A percentile compares a stretch with the other conserved stretches of the same genome.
These are phyloP conservation scores for Heliconius nattereri DNA, from an alignment of 1,140 invertebrate species.

Conservation along the genomic window DNA sequence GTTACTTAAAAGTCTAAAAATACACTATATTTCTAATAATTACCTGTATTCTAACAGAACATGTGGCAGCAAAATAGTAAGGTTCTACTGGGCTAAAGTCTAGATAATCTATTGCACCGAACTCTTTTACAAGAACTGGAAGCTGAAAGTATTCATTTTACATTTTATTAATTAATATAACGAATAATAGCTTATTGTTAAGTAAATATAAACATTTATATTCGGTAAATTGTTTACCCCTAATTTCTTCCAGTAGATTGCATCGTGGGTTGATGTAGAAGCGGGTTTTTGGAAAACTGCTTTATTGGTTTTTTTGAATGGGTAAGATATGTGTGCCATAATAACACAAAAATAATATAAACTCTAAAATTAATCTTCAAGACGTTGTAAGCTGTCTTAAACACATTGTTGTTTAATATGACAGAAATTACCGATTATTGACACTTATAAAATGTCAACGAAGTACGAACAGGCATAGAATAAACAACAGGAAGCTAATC, in stretches of 20 bases:
- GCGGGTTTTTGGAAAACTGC: conserved; percentile 86
- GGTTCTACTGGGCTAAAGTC: conserved; percentile 94
- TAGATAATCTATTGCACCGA: conserved; percentile 94
- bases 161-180: conserved; percentile 43
- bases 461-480: too few species aligned
- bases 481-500: too few species aligned
- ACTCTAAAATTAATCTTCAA: not conserved
- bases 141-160: conserved; percentile 82
- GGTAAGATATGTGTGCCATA: conserved; percentile 74
- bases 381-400: not conserved
- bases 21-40: conserved; percentile 17
- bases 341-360: conserved; percentile 11
- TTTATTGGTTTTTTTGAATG: conserved; percentile 88
- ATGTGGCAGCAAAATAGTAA: conserved; percentile 94
- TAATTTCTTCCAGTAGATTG: conserved; percentile 92
- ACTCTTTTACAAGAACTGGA: conserved; percentile 94
- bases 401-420: conserved; percentile 33
- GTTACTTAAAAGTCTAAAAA: not conserved
- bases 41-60: conserved; percentile 92
- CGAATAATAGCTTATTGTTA: not conserved
- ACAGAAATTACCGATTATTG: conserved; percentile 16
- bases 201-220: not conserved
- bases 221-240: conserved; percentile 80
- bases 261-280: conserved; percentile 87
- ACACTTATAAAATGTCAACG: conserved; percentile 17